Percentiles rank a stretch among this genome's conserved stretches.
These are phyloP conservation scores for Alentia gelatinosa DNA, from an alignment of 2,888 invertebrate species.

Conservation along the genomic window DNA sequence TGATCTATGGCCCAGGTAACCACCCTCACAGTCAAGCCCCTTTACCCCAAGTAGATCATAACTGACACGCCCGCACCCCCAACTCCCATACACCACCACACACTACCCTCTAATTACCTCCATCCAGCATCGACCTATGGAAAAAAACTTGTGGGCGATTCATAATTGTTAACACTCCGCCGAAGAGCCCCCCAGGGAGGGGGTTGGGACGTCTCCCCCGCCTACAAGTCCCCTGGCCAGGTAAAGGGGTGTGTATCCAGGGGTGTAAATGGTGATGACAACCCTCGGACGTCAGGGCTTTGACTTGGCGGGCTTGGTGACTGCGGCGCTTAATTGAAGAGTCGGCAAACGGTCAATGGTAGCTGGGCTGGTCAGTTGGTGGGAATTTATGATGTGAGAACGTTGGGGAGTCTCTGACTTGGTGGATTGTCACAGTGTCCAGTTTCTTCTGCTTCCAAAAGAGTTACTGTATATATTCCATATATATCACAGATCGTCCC, in stretches of 20 bases:
- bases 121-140: not conserved
- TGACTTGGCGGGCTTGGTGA: not conserved
- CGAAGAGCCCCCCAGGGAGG: not conserved
- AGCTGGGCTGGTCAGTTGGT: not conserved
- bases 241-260: not conserved
- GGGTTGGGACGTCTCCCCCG: not conserved
- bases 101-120: slow-evolving; percentile 7
- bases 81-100: not conserved
- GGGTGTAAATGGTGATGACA: not conserved
- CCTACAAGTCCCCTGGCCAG: not conserved
- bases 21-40: not conserved
- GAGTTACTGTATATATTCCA: no score
- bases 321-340: not conserved
- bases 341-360: not conserved
- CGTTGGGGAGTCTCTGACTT: not conserved
- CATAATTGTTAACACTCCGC: slow-evolving; percentile 8
- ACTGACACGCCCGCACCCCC: not conserved
- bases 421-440: not conserved
- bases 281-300: not conserved
- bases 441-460: not conserved
- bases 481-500: no score
- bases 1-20: slow-evolving; percentile 1
- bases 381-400: slow-evolving; percentile 11
- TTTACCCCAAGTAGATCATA: slow-evolving; percentile 20
- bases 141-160: not conserved